These are phyloP conservation scores for Melieria omissa DNA, from an alignment of 2,888 invertebrate species.

Conservation along the genomic window DNA sequence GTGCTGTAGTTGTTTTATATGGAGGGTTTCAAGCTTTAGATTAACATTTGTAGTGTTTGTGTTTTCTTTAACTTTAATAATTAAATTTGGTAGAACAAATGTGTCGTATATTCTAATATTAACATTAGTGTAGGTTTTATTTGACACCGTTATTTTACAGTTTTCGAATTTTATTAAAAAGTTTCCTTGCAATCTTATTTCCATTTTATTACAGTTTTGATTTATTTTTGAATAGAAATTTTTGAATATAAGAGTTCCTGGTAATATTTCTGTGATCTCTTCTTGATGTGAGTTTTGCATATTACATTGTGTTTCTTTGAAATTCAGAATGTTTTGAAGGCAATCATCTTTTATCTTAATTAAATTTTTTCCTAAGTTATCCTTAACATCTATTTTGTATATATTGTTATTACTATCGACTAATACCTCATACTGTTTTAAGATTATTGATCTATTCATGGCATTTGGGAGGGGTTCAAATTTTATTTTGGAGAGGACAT, in stretches of 20 bases:
- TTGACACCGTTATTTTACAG: no score
- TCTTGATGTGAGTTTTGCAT: slow-evolving; percentile 21
- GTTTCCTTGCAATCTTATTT: slow-evolving; percentile 29
- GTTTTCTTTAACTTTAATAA: no score
- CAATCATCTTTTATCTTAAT: slow-evolving; percentile 23
- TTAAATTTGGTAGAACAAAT: neutral
- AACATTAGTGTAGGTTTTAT: no score
- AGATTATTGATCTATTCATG: slow-evolving; percentile 14
- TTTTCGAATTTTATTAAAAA: slow-evolving; percentile 40
- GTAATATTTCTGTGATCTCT: slow-evolving; percentile 26
- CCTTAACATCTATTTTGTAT: slow-evolving; percentile 19
- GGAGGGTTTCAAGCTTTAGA: no score
- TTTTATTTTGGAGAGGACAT: slow-evolving; percentile 19
- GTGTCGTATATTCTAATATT: neutral
- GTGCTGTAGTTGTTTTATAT: no score
- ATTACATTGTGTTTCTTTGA: no score
- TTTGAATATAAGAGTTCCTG: slow-evolving; percentile 35
- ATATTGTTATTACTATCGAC: slow-evolving; percentile 28
- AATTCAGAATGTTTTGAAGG: slow-evolving; percentile 26
- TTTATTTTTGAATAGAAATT: slow-evolving; percentile 30
- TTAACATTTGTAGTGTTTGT: no score
- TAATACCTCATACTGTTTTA: slow-evolving; percentile 21
- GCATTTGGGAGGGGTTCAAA: slow-evolving; percentile 8
- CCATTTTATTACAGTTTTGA: slow-evolving; percentile 34
- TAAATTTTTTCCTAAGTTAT: slow-evolving; percentile 30